Percentiles rank a stretch among this genome's conserved stretches.
Conservation (phyloP, 2,797 vertebrate genomes). For the Naso thynnoides region DNA sequence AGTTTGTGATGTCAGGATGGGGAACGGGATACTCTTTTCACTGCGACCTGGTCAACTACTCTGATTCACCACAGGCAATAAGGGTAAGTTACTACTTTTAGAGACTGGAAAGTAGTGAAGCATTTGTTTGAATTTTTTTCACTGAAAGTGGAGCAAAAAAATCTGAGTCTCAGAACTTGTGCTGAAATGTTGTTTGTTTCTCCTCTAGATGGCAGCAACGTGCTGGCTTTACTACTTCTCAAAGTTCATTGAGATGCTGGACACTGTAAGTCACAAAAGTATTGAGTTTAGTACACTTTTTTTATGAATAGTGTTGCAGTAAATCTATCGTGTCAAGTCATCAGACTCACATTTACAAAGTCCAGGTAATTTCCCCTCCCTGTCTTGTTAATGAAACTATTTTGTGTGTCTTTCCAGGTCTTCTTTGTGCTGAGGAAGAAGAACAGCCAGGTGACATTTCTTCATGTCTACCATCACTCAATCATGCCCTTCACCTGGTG, state of each 20-base stretch:
- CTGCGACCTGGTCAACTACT: slow-evolving; percentile 95
- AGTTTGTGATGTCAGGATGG: slow-evolving; percentile 99
- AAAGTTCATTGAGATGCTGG: slow-evolving; percentile 96
- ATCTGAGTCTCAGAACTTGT: background rate
- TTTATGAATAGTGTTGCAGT: background rate
- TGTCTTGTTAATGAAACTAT: background rate
- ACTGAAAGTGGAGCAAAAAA: background rate
- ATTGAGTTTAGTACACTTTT: background rate
- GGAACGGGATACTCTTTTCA: slow-evolving; percentile 93
- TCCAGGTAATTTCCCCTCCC: background rate
- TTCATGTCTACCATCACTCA: slow-evolving; percentile 97
- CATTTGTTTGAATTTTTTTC: background rate
- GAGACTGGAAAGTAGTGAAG: background rate
- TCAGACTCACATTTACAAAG: background rate
- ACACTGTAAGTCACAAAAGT: slow-evolving; percentile 91
- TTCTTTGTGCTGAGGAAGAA: slow-evolving; percentile 99
- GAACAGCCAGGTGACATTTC: slow-evolving; percentile 95
- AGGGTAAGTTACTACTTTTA: slow-evolving; percentile 86
- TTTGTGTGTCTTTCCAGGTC: slow-evolving; percentile 79
- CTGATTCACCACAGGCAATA: slow-evolving; percentile 88
- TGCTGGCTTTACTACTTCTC: slow-evolving; percentile 99
- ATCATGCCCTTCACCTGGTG: slow-evolving; percentile 99
- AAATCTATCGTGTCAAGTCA: background rate
- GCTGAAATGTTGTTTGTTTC: slow-evolving; percentile 12
- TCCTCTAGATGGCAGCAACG: slow-evolving; percentile 91